A percentile compares a stretch with the other conserved stretches of the same genome.
Conservation (phyloP, 2,113 vertebrate species). For the Oreochromis aureus region DNA sequence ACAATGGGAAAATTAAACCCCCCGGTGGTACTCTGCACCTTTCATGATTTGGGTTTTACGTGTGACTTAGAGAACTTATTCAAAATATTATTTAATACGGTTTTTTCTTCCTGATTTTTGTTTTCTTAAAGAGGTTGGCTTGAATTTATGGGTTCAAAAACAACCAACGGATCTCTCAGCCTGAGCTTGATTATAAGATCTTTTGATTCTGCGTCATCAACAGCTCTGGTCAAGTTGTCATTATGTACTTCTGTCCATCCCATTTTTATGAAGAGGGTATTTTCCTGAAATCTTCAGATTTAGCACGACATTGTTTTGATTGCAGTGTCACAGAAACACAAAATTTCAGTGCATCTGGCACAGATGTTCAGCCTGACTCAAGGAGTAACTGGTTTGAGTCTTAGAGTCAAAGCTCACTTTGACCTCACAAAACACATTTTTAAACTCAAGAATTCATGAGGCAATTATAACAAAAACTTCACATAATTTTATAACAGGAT, state of each 20-base stretch:
- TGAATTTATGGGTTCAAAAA: not conserved
- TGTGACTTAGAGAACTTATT: not conserved
- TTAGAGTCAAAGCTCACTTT: not conserved
- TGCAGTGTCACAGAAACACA: not conserved
- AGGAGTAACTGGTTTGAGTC: not conserved
- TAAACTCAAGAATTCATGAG: not conserved
- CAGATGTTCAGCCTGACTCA: not conserved
- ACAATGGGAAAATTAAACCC: not conserved
- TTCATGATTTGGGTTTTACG: not conserved
- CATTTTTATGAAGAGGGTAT: not conserved
- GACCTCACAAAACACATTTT: not conserved
- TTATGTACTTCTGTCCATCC: not conserved
- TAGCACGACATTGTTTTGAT: not conserved
- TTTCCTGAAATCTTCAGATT: not conserved
- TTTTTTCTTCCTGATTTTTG: not conserved
- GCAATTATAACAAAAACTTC: not conserved
- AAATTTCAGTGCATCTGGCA: not conserved
- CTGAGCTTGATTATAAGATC: not conserved
- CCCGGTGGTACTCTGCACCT: not conserved
- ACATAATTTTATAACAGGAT: not conserved
- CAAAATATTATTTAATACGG: not conserved
- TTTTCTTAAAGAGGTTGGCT: not conserved
- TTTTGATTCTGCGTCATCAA: not conserved
- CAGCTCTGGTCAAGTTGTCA: no score
- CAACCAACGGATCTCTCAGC: not conserved